These are phyloP conservation scores for Melanargia galathea DNA, from an alignment of 2,888 invertebrate species.

Conservation along the genomic window DNA sequence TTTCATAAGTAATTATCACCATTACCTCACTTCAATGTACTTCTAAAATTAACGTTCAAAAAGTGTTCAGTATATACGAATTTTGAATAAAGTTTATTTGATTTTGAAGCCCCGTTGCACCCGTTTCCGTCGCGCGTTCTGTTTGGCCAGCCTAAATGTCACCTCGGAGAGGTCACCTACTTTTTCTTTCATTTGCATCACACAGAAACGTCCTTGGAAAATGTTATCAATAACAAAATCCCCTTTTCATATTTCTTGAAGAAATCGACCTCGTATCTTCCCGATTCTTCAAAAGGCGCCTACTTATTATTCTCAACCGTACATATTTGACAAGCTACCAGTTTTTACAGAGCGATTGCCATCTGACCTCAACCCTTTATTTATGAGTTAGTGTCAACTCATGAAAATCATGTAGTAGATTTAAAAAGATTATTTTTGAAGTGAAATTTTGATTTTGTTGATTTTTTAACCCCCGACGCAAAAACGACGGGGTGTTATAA, in stretches of 20 bases:
- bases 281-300: conserved; percentile 1
- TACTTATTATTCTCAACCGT: conserved; percentile 16
- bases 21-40: no score
- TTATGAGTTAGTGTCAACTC: background rate
- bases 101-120: no score
- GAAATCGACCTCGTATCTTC: conserved; percentile 10
- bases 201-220: conserved; percentile 15
- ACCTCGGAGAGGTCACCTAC: background rate
- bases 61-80: no score
- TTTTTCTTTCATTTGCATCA: conserved; percentile 16
- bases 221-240: conserved; percentile 13
- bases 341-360: conserved; percentile 15
- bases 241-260: conserved; percentile 9
- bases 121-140: no score
- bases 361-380: background rate
- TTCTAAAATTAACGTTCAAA: no score
- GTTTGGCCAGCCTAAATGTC: no score
- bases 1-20: no score
- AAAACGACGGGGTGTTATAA: no score
- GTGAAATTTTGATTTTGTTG: no score
- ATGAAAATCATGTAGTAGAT: background rate
- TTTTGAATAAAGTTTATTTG: no score
- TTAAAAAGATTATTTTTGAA: no score
- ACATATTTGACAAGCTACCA: conserved; percentile 18
- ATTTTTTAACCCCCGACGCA: no score